Evolutionary conservation across 2,797 vertebrate species (phyloP).

Genomic region (Poeciliopsis gracilis): DNA sequence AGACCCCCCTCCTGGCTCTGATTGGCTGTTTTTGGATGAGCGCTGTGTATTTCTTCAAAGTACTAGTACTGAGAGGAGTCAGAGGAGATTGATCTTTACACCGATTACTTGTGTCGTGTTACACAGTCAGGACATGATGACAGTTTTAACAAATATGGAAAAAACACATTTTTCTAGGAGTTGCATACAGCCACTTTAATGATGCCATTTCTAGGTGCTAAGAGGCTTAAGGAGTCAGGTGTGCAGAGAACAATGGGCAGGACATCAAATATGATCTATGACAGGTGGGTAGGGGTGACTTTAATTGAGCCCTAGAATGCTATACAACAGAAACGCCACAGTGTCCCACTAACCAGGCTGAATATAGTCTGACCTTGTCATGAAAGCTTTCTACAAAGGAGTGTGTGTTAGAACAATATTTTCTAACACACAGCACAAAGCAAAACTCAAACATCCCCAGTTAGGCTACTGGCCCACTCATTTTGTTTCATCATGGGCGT

Average conservation of each 20-base stretch:
- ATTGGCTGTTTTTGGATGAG: too few relatives aligned
- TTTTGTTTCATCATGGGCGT: background rate
- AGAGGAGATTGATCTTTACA: too few relatives aligned
- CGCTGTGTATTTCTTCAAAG: too few relatives aligned
- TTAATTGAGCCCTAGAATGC: conserved; percentile 1
- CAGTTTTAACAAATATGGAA: background rate
- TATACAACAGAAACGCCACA: conserved; percentile 30
- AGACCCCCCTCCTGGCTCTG: too few relatives aligned
- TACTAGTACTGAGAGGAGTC: too few relatives aligned
- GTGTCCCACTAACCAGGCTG: conserved; percentile 37
- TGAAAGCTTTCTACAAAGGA: background rate
- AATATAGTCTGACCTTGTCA: conserved; percentile 59
- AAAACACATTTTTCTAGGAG: too few relatives aligned
- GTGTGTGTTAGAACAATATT: background rate
- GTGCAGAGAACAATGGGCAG: background rate
- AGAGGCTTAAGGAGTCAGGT: too few relatives aligned
- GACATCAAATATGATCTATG: background rate
- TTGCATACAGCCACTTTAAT: background rate
- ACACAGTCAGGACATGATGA: background rate
- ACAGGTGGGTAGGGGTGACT: conserved; percentile 16
- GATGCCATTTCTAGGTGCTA: background rate
- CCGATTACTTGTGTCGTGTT: too few relatives aligned
- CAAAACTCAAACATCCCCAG: background rate
- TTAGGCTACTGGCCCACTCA: background rate
- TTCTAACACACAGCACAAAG: background rate